A percentile compares a stretch with the other conserved stretches of the same genome.
These are phyloP conservation scores for Caenorhabditis japonica DNA, from an alignment of 2,888 invertebrate genomes.

Conservation along the genomic window DNA sequence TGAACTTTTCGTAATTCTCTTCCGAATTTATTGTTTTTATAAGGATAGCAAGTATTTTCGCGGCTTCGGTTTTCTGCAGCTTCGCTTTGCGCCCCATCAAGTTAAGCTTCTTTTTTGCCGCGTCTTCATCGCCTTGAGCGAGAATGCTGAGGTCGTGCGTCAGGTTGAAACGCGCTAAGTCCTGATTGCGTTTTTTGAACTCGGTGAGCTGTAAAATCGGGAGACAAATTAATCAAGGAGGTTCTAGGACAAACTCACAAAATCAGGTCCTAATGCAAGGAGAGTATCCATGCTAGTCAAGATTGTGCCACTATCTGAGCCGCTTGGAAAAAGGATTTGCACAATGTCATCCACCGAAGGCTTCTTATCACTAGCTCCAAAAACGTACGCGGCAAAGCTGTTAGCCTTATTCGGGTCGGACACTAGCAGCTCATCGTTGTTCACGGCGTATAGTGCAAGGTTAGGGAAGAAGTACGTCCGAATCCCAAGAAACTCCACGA, in stretches of 20 bases:
- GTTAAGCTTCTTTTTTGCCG: background rate
- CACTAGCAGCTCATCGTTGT: conserved; percentile 2
- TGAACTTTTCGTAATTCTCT: conserved; percentile 1
- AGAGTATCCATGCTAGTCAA: conserved; percentile 13
- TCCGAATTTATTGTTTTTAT: background rate
- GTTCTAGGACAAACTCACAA: conserved; percentile 1
- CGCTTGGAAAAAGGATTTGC: background rate
- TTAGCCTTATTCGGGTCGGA: conserved; percentile 4
- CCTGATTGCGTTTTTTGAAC: background rate
- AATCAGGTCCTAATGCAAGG: conserved; percentile 9
- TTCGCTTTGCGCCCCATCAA: conserved; percentile 9
- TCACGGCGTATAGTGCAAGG: conserved; percentile 9
- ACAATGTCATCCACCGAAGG: conserved; percentile 2
- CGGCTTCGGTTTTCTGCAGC: conserved; percentile 12
- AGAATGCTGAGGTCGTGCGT: conserved; percentile 8
- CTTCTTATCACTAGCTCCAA: background rate
- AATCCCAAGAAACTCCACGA: conserved; percentile 13
- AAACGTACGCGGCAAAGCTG: conserved; percentile 5
- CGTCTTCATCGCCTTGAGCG: background rate
- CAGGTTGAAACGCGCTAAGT: too few relatives aligned
- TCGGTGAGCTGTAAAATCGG: conserved; percentile 1
- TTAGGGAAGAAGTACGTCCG: conserved; percentile 24
- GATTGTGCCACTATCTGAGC: background rate
- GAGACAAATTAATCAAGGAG: background rate
- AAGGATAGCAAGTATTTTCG: conserved; percentile 4